These are phyloP conservation scores for Romanogobio albipinnatus DNA, from an alignment of 2,113 vertebrate species.

Conservation along the genomic window DNA sequence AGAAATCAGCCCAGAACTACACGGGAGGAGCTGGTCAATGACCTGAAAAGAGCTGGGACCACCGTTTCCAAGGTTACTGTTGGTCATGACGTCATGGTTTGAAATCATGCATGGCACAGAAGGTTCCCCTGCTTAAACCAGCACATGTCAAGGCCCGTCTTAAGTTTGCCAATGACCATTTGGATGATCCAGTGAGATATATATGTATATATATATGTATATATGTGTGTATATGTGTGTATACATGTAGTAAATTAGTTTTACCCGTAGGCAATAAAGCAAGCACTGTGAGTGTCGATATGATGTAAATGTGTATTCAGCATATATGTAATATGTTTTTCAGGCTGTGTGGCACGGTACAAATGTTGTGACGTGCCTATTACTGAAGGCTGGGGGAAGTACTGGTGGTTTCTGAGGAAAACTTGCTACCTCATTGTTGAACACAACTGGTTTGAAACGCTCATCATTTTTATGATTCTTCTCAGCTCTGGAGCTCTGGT, in stretches of 20 bases:
- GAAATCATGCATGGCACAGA: too few relatives aligned
- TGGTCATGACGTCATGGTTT: too few relatives aligned
- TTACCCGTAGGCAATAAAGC: background rate
- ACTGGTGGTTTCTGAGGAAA: constrained; percentile 97
- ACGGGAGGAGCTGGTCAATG: too few relatives aligned
- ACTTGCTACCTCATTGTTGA: constrained; percentile 98
- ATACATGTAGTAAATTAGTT: background rate
- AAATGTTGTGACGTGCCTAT: constrained; percentile 92
- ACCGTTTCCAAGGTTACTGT: too few relatives aligned
- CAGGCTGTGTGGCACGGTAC: constrained; percentile 91
- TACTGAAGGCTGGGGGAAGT: constrained; percentile 91
- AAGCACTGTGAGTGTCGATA: background rate
- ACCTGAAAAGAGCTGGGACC: too few relatives aligned
- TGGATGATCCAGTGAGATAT: too few relatives aligned
- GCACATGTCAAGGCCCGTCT: too few relatives aligned
- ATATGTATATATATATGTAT: too few relatives aligned
- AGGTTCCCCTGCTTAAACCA: too few relatives aligned
- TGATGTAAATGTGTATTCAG: background rate
- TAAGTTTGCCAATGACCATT: too few relatives aligned
- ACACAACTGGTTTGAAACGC: constrained; percentile 98
- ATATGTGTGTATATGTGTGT: too few relatives aligned
- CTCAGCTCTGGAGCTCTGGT: constrained; percentile 97
- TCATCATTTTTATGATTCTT: constrained; percentile 99
- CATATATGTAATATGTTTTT: constrained; percentile 21
- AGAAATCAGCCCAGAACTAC: too few relatives aligned